Evolutionary conservation across 2,113 vertebrate genomes (phyloP), one percentile per base, ranked within the genome.

Genomic region (Zosterops lateralis): DNA sequence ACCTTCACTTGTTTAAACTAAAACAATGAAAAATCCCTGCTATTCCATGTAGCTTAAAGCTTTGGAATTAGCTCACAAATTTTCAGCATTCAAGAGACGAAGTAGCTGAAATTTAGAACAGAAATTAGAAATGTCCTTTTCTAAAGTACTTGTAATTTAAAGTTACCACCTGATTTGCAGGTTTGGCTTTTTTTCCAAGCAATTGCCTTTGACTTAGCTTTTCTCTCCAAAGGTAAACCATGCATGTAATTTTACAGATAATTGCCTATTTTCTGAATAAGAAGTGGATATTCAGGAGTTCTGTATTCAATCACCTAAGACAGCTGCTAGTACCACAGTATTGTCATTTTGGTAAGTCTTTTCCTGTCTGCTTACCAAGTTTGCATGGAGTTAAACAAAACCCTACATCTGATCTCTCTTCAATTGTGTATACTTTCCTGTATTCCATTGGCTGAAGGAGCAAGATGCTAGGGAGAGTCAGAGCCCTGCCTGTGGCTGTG

Each of bases 391-490:
- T 16, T 75, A 29, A 75, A 40, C 26, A 65, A 7, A 77, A 47
- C 17, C 4, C 18, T 9, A 10, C 10, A 67, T 8, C 9, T 73
- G 32, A 6, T 40, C 76, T 72, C 16, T 58, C 15, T 40, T 61
- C 18, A 51, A 1, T 20, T n/a, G 10, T 32, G 3, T 53, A 12
- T n/a, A 14, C 19, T 50, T 50, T 50, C 25, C 24, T 74, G 7
- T 36, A 25, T 42, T 42, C 21, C 31, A 17, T 0, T 66, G 10
- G 28, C 12, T 0, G 0, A 67, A 62, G 31, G 31, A 76, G 29
- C 3, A 62, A 66, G 44, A 17, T 8, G 4, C 14, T 13, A 25
- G 14, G 9, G 21, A 74, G 9, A 6, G 21, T 18, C 21, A 34
- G 45, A 70, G 28, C 66, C 38, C 15, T 21, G 0, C 7, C 20